Evolutionary conservation across 1,140 invertebrate species (phyloP).

Genomic region (Drosophila melanica): DNA sequence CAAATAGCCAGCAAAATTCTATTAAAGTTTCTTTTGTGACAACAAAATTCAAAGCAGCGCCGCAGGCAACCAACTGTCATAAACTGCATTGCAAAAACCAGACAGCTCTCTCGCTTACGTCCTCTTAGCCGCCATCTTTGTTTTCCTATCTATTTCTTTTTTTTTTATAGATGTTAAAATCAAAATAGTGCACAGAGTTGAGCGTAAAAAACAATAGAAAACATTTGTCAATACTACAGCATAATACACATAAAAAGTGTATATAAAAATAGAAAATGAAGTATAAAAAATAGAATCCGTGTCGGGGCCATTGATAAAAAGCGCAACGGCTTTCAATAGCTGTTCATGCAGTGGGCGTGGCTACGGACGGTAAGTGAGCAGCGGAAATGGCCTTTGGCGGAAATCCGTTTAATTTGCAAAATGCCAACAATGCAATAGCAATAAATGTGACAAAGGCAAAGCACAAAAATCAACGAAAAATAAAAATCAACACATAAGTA

Average conservation of each 20-base stretch:
- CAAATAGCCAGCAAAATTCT: conserved; percentile 52
- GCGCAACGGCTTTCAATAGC: conserved; percentile 57
- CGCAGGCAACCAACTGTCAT: conserved; percentile 44
- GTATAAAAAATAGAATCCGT: conserved; percentile 1
- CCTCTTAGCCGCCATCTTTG: not conserved
- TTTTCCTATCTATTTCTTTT: not conserved
- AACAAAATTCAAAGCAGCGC: conserved; percentile 44
- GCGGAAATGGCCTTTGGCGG: conserved; percentile 74
- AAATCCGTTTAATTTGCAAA: conserved; percentile 79
- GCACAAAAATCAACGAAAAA: conserved; percentile 11
- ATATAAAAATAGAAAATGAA: no score
- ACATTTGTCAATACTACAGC: no score
- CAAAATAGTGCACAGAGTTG: conserved; percentile 29
- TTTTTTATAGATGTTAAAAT: conserved; percentile 11
- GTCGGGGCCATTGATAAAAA: conserved; percentile 47
- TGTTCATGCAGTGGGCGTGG: conserved; percentile 29
- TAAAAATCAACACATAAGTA: not conserved
- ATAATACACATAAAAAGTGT: no score
- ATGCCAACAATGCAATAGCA: conserved; percentile 74
- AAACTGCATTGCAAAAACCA: conserved; percentile 34
- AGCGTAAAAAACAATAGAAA: not conserved
- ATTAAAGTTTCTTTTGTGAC: conserved; percentile 43
- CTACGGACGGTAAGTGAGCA: conserved; percentile 15
- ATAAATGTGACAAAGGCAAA: conserved; percentile 75
- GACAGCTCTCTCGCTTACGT: not conserved